A percentile compares a stretch with the other conserved stretches of the same genome.
Conservation (phyloP, 53 echinoderm and acorn worm genomes). For the Paelopatides confundens region DNA sequence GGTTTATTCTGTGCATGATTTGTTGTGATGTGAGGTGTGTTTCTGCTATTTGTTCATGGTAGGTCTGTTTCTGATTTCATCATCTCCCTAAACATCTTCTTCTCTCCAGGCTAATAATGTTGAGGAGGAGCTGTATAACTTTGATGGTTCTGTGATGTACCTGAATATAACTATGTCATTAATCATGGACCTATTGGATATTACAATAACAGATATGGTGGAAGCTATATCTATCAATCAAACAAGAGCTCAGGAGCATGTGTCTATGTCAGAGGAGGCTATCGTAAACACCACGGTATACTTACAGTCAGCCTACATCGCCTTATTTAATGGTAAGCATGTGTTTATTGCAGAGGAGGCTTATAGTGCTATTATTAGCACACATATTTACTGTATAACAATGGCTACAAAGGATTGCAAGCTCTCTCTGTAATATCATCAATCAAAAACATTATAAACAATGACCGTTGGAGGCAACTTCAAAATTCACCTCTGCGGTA, state of each 20-base stretch:
- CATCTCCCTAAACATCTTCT: not conserved
- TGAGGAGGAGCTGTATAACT: not conserved
- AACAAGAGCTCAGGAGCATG: not conserved
- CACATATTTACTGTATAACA: not conserved
- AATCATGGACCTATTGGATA: conserved; percentile 1
- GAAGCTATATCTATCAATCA: not conserved
- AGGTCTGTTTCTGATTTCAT: no score
- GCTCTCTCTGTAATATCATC: no score
- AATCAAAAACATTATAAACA: no score
- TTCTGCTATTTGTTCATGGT: not conserved
- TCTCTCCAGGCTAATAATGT: conserved; percentile 9
- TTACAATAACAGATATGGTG: not conserved
- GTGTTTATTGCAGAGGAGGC: not conserved
- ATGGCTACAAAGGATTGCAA: no score
- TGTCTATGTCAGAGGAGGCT: not conserved
- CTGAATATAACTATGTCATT: conserved; percentile 4
- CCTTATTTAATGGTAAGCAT: conserved; percentile 16
- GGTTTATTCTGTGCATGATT: no score
- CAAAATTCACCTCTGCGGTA: no score
- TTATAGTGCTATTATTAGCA: not conserved
- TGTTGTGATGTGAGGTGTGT: not conserved
- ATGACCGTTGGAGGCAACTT: no score
- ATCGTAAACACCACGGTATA: not conserved
- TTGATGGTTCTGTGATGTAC: not conserved
- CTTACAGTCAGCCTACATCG: conserved; percentile 8